Evolutionary conservation across 2,113 vertebrate genomes (phyloP).

Genomic region (Bubalus kerabau): DNA sequence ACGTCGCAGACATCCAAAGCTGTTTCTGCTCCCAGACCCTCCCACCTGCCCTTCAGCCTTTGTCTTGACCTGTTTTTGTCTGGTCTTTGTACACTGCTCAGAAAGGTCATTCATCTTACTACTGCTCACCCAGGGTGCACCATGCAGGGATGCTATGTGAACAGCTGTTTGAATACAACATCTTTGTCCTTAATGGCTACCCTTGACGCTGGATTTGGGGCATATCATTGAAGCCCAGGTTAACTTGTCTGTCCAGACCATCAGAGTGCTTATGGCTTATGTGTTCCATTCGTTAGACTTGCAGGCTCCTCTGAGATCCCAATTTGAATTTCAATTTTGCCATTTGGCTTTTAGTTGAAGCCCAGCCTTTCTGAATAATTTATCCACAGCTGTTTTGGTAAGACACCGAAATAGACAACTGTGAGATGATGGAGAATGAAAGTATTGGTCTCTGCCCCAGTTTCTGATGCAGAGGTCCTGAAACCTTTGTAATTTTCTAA

Average conservation of each 20-base stretch:
- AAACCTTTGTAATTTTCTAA: neutral
- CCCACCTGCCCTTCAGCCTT: neutral
- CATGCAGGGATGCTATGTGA: neutral
- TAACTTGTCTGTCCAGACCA: neutral
- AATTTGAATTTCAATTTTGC: neutral
- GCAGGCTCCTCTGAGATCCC: neutral
- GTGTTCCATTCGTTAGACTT: fast-evolving
- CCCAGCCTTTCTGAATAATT: neutral
- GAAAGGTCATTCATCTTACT: neutral
- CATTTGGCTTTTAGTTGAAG: neutral
- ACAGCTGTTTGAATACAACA: fast-evolving
- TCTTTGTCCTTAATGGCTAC: neutral
- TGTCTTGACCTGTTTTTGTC: neutral
- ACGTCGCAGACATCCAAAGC: no score
- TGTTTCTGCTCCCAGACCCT: neutral
- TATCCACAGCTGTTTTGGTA: neutral
- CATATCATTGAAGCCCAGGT: neutral
- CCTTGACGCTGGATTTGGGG: neutral
- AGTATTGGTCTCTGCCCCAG: no score
- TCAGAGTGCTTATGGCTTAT: neutral
- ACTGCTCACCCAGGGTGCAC: neutral
- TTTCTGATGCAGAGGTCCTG: neutral
- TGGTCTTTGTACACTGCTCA: neutral
- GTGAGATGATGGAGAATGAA: neutral
- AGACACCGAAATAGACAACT: neutral